A percentile compares a stretch with the other conserved stretches of the same genome.
These are phyloP conservation scores for Tubulanus polymorphus DNA, from an alignment of 2,888 invertebrate genomes.

Conservation along the genomic window DNA sequence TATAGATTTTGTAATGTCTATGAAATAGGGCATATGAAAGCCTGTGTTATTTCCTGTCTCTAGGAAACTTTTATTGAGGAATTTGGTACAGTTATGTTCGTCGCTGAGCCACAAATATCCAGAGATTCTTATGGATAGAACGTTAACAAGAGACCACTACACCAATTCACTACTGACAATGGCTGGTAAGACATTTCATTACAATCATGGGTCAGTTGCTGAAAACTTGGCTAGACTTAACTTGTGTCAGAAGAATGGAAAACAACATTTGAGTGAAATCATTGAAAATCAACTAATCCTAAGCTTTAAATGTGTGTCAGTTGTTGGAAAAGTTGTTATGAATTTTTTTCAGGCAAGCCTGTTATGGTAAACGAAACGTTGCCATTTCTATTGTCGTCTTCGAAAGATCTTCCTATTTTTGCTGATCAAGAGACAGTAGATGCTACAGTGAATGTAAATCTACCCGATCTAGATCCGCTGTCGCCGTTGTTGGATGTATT, in stretches of 20 bases:
- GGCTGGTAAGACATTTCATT: too few relatives aligned
- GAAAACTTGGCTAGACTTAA: too few relatives aligned
- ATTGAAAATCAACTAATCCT: too few relatives aligned
- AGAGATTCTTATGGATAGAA: conserved; percentile 23
- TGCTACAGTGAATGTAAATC: conserved; percentile 55
- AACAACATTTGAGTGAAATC: too few relatives aligned
- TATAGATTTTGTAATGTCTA: background rate
- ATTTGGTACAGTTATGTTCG: conserved; percentile 32
- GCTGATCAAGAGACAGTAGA: conserved; percentile 54
- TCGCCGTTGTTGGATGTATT: conserved; percentile 62
- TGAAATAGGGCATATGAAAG: background rate
- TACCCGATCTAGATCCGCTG: conserved; percentile 74
- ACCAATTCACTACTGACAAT: too few relatives aligned
- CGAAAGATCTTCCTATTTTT: conserved; percentile 61
- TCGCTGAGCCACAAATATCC: conserved; percentile 27
- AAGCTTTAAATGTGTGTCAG: too few relatives aligned
- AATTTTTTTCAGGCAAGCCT: conserved; percentile 21
- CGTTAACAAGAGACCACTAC: conserved; percentile 23
- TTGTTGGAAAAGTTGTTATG: too few relatives aligned
- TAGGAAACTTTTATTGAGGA: conserved; percentile 19
- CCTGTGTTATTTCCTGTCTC: background rate
- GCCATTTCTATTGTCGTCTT: conserved; percentile 66
- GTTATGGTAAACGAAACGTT: conserved; percentile 64
- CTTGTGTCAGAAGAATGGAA: too few relatives aligned
- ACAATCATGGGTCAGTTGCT: too few relatives aligned